Evolutionary conservation across 2,113 vertebrate genomes (phyloP).

Genomic region (Bufo gargarizans): DNA sequence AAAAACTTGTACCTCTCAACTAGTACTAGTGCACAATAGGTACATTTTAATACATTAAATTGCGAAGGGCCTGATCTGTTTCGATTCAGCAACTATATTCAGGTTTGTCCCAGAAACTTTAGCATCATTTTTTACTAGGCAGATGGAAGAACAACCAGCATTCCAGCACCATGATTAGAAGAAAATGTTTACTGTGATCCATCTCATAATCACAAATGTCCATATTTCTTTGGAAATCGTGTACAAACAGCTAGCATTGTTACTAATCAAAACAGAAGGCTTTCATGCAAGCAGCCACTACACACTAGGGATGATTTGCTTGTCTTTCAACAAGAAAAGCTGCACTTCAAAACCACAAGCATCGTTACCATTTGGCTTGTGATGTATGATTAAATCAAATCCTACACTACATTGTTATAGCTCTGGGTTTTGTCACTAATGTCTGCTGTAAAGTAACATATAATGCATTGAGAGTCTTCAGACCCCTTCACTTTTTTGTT

Average conservation of each 20-base stretch:
- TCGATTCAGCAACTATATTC: neutral
- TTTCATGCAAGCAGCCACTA: neutral
- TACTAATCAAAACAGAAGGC: conserved; percentile 4
- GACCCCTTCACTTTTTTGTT: too few species aligned
- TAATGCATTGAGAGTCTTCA: too few species aligned
- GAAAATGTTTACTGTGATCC: neutral
- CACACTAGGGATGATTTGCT: neutral
- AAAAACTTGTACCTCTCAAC: too few species aligned
- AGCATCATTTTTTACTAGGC: neutral
- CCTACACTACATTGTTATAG: neutral
- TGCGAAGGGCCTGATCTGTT: neutral
- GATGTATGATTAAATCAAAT: neutral
- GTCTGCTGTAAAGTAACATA: neutral
- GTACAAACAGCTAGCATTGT: neutral
- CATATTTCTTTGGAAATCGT: neutral
- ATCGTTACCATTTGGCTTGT: neutral
- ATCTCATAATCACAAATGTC: neutral
- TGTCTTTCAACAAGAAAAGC: neutral
- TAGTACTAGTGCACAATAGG: neutral
- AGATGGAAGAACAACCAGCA: neutral
- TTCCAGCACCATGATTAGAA: neutral
- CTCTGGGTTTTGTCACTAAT: neutral
- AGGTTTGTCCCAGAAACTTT: neutral
- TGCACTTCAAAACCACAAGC: neutral
- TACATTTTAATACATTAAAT: neutral